Base-by-base conservation (phyloP, 1,140 invertebrate genomes). In the Andricus grossulariae region DNA sequence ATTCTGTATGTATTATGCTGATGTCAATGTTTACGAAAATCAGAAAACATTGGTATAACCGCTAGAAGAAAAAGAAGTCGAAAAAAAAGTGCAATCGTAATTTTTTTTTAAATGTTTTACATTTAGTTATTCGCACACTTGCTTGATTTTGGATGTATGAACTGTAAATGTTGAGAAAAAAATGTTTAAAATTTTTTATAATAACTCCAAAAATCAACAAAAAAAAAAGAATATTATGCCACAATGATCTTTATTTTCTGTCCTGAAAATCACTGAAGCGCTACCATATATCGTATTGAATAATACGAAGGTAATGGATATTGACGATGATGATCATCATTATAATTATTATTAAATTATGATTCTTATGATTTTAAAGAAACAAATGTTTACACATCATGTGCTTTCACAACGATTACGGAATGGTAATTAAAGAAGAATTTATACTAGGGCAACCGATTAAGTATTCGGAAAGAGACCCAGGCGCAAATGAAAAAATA, bases 241-340 rank as follows among this genome's bases (percentile, higher is more conserved):
- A 83, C 80, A 73, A 72, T 76, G 71, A 77, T 78, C 80, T 77
- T 83, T 76, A 82, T 75, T 80, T 73, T 83, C 73, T 70, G 73
- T 66, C 60, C 45, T 66, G 60, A 66, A 60, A 66, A 16, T 66
- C 60, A 66, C 60, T 45, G 25, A 39, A 66, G 60, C 13, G 60
- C 60, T 66, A 66, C 15, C 60, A 32, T 66, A 32, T 66, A 66
- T 66, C 39, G 25, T 32, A 66, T 66, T 66, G 54, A 55, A 21
- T 55, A 66, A 66, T 32, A 13, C 25, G 60, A 66, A 66, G 60
- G 60, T 66, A 66, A 66, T 66, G 25, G 39, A 45, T 66, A 39
- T 45, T 45, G 60, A 66, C 60, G 15, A 66, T n/a, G 16, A 45
- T 72, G 45, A 72, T 72, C 4, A 72, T 72, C 13, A 72, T 72